Conservation (phyloP, 1,140 invertebrate genomes). For the Mamestra configurata region DNA sequence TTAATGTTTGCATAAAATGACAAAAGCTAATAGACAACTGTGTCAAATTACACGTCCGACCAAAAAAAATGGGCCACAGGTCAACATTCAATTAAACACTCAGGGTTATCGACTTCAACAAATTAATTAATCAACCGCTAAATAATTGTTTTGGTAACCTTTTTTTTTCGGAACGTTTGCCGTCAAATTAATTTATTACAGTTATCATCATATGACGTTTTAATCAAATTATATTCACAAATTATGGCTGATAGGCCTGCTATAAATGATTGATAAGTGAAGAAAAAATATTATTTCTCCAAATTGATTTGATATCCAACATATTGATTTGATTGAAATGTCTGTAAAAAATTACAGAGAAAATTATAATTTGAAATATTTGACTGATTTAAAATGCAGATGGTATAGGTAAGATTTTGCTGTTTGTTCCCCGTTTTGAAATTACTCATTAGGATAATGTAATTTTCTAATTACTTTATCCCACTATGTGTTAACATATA, state of each 20-base stretch:
- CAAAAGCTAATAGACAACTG: conserved; percentile 1
- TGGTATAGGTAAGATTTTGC: not conserved
- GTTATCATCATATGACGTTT: not conserved
- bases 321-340: conserved; percentile 1
- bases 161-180: conserved; percentile 20
- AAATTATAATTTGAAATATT: not conserved
- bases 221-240: conserved; percentile 23
- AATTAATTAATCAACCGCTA: conserved; percentile 26
- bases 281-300: not conserved
- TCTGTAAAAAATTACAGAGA: not conserved
- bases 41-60: conserved; percentile 33
- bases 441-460: not conserved
- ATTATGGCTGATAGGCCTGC: not conserved
- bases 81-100: conserved; percentile 28
- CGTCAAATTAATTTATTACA: conserved; percentile 19
- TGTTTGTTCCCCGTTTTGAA: not conserved
- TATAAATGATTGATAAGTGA: not conserved
- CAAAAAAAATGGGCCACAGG: conserved; percentile 28
- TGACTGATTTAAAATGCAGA: not conserved
- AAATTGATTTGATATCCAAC: not conserved
- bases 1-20: not conserved
- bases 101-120: conserved; percentile 37
- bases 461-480: not conserved
- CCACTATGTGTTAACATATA: not conserved
- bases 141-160: conserved; percentile 17